These are phyloP conservation scores for Sylvilagus floridanus DNA, from an alignment of 2,797 vertebrate genomes.

Conservation along the genomic window DNA sequence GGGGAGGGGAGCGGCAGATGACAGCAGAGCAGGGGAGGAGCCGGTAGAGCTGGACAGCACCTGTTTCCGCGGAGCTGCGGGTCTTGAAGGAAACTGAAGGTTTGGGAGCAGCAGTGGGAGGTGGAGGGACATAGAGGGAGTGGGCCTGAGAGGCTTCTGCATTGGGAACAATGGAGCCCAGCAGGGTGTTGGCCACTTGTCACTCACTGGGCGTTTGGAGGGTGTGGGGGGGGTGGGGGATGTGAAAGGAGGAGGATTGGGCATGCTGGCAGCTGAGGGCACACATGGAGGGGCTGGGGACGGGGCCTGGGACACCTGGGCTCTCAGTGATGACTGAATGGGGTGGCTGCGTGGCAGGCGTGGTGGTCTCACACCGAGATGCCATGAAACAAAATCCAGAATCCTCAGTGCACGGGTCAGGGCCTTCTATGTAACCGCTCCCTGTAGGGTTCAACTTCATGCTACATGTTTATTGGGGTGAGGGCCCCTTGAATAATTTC, in stretches of 20 bases:
- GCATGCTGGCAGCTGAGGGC: not conserved
- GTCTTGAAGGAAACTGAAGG: not conserved
- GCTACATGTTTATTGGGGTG: not conserved
- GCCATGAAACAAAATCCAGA: not conserved
- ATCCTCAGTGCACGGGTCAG: not conserved
- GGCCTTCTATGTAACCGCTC: not conserved
- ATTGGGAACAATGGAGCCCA: not conserved
- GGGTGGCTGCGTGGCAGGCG: fast-evolving
- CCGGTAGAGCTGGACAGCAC: not conserved
- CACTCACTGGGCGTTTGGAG: too few species aligned
- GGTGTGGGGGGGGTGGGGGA: too few species aligned
- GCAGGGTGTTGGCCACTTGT: not conserved
- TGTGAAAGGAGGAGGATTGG: not conserved
- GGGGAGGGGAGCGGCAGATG: not conserved
- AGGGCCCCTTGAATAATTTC: not conserved
- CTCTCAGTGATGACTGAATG: not conserved
- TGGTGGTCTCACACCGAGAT: not conserved
- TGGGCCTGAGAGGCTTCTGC: too few species aligned
- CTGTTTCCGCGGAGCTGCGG: not conserved
- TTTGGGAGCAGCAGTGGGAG: not conserved
- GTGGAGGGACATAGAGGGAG: not conserved
- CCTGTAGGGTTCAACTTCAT: not conserved
- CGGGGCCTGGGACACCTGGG: not conserved
- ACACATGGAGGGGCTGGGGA: too few species aligned
- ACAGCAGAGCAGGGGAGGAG: not conserved